Conservation (phyloP, 1,140 invertebrate genomes). For the Megathymus violae region DNA sequence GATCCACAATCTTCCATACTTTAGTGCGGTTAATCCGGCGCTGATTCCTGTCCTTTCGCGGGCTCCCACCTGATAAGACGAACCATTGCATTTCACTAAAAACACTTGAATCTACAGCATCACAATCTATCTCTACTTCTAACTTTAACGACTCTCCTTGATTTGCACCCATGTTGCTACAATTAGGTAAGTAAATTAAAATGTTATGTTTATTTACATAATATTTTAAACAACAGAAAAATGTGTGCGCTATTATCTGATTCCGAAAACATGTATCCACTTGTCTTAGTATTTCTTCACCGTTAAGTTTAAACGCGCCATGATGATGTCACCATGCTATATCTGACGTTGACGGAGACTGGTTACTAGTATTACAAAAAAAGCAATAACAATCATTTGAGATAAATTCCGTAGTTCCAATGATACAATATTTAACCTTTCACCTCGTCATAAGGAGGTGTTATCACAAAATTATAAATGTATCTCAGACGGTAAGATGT, state of each 20-base stretch:
- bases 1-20: constrained; percentile 63
- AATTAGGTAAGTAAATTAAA: not conserved
- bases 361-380: constrained; percentile 42
- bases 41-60: constrained; percentile 56
- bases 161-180: constrained; percentile 38
- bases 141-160: constrained; percentile 48
- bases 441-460: not conserved
- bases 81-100: constrained; percentile 65
- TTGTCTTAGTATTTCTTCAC: constrained; percentile 26
- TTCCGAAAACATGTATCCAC: not conserved
- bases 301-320: constrained; percentile 48
- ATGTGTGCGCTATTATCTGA: not conserved
- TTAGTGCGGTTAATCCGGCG: constrained; percentile 55
- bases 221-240: not conserved
- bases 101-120: constrained; percentile 42
- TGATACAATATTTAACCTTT: constrained; percentile 33
- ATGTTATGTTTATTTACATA: not conserved
- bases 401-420: constrained; percentile 11
- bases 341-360: constrained; percentile 43
- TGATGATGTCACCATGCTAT: constrained; percentile 67
- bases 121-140: constrained; percentile 58
- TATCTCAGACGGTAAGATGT: no score
- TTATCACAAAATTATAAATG: constrained; percentile 7
- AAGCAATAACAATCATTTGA: constrained; percentile 41
- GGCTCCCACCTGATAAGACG: constrained; percentile 64